Base-by-base conservation (phyloP, 2,113 vertebrate species). In the Rattus rattus region DNA sequence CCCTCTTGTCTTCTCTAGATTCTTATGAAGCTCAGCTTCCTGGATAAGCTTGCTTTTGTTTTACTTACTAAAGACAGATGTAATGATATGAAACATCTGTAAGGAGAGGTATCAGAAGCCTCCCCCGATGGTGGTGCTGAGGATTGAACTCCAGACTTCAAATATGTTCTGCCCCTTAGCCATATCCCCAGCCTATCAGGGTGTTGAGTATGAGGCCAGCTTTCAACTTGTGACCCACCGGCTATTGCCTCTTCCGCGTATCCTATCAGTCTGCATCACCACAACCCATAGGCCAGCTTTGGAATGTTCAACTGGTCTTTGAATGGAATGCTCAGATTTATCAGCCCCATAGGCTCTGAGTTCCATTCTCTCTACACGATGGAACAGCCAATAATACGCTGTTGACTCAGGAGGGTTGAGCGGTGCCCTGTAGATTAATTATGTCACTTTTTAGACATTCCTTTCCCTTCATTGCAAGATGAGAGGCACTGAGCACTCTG, bases 1-100 rank as follows among this genome's bases (percentile, higher is more conserved):
- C 43, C 19, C 43, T 36, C 67, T 19, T 47, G 28, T 4, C 17
- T 67, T 61, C 43, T 69, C 28, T 36, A 88, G n/a, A 47, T 72
- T 96, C 54, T 91, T 30, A 54, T 28, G 73, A 69, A 94, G 87
- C 19, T 94, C 65, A 49, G 17, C 73, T 91, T 94, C n/a, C 24
- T 28, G 26, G 33, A 56, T 69, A 89, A 80, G 59, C 90, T 56
- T 91, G 8, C n/a, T 94, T 96, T 54, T 94, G 22, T 12, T 61
- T 89, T 72, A 33, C 36, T 20, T 95, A 9, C 0, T 91, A 63
- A 93, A 86, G 91, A 47, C 26, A 92, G 52, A 77, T 2, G 2
- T 26, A 43, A 85, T 65, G 28, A 76, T 91, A 75, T n/a, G 63
- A 77, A 77, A 52, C 33, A 28, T 47, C 30, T 81, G 0, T 72